phyloP scores from a whole-genome alignment of 2,113 vertebrate species.

The Glaucidium brasilianum region DNA sequence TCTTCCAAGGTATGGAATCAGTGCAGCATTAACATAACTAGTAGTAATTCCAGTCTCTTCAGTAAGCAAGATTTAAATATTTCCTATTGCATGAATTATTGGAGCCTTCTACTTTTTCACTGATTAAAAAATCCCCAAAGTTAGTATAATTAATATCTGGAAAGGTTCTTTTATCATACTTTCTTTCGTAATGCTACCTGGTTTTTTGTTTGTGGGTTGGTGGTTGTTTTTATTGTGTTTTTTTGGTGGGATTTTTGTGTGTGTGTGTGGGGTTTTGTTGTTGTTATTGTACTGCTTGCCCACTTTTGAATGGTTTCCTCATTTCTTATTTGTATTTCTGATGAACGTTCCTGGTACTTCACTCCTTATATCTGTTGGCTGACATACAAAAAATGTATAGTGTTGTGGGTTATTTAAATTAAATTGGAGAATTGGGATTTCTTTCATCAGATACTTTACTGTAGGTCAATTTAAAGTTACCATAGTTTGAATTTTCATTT shows the following conservation, averaged over 20 bases:
- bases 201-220: not conserved
- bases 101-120: not conserved
- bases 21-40: not conserved
- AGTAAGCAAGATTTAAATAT: not conserved
- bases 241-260: too few relatives aligned
- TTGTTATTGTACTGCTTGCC: not conserved
- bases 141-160: not conserved
- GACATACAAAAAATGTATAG: not conserved
- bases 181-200: not conserved
- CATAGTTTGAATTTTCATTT: not conserved
- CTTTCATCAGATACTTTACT: not conserved
- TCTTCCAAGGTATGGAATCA: slow-evolving; percentile 87
- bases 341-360: not conserved
- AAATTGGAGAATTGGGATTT: not conserved
- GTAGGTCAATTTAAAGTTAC: not conserved
- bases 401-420: not conserved
- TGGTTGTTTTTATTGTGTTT: not conserved
- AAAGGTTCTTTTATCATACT: not conserved
- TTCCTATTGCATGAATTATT: not conserved
- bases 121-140: not conserved
- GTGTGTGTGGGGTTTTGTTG: not conserved
- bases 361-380: not conserved
- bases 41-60: not conserved
- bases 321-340: not conserved
- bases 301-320: not conserved